Percentiles rank a stretch among this genome's conserved stretches.
Conservation (phyloP, 1,140 invertebrate genomes). For the Papilio aristodemus region DNA sequence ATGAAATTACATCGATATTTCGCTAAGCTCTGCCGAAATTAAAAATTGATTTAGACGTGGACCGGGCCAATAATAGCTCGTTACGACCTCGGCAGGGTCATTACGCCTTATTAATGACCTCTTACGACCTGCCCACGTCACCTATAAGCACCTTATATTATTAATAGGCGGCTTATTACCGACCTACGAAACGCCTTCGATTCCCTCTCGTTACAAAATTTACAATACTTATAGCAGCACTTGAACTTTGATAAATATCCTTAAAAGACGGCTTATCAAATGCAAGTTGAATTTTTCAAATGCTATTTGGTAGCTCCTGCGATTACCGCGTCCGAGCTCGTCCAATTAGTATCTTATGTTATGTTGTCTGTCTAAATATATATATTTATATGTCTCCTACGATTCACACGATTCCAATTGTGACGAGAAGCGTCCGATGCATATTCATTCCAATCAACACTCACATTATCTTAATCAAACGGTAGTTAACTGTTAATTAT, state of each 20-base stretch:
- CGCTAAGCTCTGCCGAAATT: slow-evolving; percentile 43
- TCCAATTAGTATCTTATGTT: too few species aligned
- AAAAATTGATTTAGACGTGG: slow-evolving; percentile 61
- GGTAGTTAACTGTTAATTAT: slow-evolving; percentile 20
- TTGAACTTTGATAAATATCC: too few species aligned
- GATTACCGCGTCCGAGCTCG: too few species aligned
- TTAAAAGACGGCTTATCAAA: too few species aligned
- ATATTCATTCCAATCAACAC: not conserved
- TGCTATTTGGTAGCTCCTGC: too few species aligned
- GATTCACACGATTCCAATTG: not conserved
- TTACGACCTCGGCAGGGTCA: slow-evolving; percentile 50
- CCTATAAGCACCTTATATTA: slow-evolving; percentile 55
- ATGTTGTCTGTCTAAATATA: too few species aligned
- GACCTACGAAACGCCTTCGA: slow-evolving; percentile 20
- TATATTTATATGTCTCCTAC: not conserved
- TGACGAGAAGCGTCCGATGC: not conserved
- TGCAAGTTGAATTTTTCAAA: too few species aligned
- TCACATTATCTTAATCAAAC: slow-evolving; percentile 4
- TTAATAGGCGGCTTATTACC: slow-evolving; percentile 54
- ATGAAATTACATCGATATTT: slow-evolving; percentile 28
- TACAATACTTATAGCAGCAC: not conserved
- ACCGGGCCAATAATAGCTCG: slow-evolving; percentile 50
- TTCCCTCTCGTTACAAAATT: not conserved
- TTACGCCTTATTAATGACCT: slow-evolving; percentile 60
- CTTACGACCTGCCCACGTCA: slow-evolving; percentile 59